Base-by-base conservation (phyloP, 2,113 vertebrate species). In the Mobula hypostoma region DNA sequence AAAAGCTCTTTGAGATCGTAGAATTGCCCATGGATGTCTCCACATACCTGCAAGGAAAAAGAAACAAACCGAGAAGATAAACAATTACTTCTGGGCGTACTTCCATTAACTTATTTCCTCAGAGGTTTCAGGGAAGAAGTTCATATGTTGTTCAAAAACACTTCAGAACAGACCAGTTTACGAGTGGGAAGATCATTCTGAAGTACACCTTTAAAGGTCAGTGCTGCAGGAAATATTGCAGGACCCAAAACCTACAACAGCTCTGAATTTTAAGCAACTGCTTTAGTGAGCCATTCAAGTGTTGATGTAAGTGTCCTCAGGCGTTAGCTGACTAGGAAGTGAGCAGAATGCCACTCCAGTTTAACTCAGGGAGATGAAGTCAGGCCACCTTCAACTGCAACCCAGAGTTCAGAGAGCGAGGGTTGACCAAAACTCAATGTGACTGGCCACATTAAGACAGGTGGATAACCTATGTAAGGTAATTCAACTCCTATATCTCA, bases 1-100 rank as follows among this genome's bases (percentile, higher is more conserved):
- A 99, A 99, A 29, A 99, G 96, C 94, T 99, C 98, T 95, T 99
- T 99, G 95, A 99, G 96, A 95, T 99, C 98, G 96, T 99, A 99
- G 96, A 99, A 99, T 95, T 99, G 98, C 94, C 98, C 98, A 0
- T 99, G 98, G 95, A 99, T 99, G 96, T 99, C 98, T 0, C 98
- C 98, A 80, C 98, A 99, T 5, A 99, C 98, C 98, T 99, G 94
- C n/a, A 82, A 2, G 77, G 19, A 94, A 27, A 94, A 77, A n/a
- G 77, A 48, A 94, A 5, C 87, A 29, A n/a, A 32, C 7, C 94
- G 17, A 78, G 8, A 68, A 58, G 29, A 80, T 63, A 94, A 94
- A 77, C 0, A 14, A 91, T 70, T 32, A 36, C 66, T 91, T 91
- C 36, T 40, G 63, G n/a, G 19, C 40, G 24, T 8, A 72, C 8